phyloP scores from a whole-genome alignment of 1,140 invertebrate genomes.

The Eriosoma lanigerum region DNA sequence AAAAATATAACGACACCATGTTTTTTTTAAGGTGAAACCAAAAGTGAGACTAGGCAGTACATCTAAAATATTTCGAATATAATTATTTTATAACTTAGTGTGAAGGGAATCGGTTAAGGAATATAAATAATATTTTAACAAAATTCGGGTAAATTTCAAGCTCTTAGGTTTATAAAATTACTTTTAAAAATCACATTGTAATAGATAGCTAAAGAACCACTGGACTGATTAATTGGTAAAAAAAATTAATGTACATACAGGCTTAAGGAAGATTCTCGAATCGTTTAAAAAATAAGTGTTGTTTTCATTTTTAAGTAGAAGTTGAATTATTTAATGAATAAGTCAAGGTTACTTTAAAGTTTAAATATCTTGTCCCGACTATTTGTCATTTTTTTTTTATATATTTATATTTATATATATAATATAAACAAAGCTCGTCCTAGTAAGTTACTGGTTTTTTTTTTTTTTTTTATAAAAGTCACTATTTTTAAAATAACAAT shows the following conservation, averaged over 20 bases:
- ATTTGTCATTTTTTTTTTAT: constrained; percentile 43
- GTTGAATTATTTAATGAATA: constrained; percentile 52
- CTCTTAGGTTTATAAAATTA: constrained; percentile 51
- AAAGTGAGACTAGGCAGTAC: constrained; percentile 52
- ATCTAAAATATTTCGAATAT: constrained; percentile 51
- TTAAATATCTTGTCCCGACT: constrained; percentile 39
- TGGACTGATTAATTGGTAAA: constrained; percentile 54
- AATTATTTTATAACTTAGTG: constrained; percentile 52
- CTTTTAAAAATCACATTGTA: constrained; percentile 52
- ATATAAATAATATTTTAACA: constrained; percentile 51
- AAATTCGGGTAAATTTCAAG: constrained; percentile 49
- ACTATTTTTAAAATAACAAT: constrained; percentile 50
- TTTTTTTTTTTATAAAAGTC: constrained; percentile 46
- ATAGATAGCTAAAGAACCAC: constrained; percentile 49
- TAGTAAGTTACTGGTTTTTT: constrained; percentile 48
- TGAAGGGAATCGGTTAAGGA: constrained; percentile 46
- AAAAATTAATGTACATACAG: constrained; percentile 57
- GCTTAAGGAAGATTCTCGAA: constrained; percentile 57
- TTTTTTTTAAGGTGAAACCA: constrained; percentile 51
- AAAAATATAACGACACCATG: constrained; percentile 50
- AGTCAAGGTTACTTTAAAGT: constrained; percentile 48
- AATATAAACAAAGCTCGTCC: constrained; percentile 32
- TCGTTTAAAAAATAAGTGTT: constrained; percentile 54
- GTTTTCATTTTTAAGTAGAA: constrained; percentile 53
- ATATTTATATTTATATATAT: constrained; percentile 34